Evolutionary conservation across 2,888 invertebrate genomes (phyloP).

Genomic region (Chymomyza caudatula): DNA sequence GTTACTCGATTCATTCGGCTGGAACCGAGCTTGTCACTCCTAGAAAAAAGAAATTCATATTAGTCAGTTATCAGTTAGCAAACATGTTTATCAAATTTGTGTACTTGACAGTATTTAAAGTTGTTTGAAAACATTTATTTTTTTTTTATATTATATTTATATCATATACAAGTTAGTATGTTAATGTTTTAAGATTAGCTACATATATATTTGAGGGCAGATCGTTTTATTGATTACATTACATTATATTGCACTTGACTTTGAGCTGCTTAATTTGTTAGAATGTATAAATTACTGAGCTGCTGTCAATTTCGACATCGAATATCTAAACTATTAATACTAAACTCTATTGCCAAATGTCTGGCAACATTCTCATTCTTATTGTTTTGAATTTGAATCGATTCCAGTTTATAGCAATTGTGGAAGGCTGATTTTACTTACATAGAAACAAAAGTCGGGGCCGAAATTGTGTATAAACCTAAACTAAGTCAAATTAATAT

Average conservation of each 20-base stretch:
- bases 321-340: not conserved
- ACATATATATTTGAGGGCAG: not conserved
- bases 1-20: not conserved
- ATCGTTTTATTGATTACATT: not conserved
- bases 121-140: conserved; percentile 63
- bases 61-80: conserved; percentile 35
- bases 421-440: too few species aligned
- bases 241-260: not conserved
- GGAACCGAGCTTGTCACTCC: conserved; percentile 12
- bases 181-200: conserved; percentile 3
- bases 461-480: too few species aligned
- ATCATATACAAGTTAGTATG: conserved; percentile 47
- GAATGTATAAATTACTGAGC: not conserved
- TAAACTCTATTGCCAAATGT: too few species aligned
- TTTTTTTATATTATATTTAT: conserved; percentile 31
- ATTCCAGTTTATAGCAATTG: too few species aligned
- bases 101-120: not conserved
- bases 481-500: too few species aligned
- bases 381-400: too few species aligned
- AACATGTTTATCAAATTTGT: not conserved
- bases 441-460: too few species aligned
- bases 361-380: too few species aligned
- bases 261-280: not conserved
- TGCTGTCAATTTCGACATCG: not conserved
- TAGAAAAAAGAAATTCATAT: conserved; percentile 67